A percentile compares a stretch with the other conserved stretches of the same genome.
phyloP scores from a whole-genome alignment of 2,888 invertebrate genomes.

The Pomacea canaliculata region DNA sequence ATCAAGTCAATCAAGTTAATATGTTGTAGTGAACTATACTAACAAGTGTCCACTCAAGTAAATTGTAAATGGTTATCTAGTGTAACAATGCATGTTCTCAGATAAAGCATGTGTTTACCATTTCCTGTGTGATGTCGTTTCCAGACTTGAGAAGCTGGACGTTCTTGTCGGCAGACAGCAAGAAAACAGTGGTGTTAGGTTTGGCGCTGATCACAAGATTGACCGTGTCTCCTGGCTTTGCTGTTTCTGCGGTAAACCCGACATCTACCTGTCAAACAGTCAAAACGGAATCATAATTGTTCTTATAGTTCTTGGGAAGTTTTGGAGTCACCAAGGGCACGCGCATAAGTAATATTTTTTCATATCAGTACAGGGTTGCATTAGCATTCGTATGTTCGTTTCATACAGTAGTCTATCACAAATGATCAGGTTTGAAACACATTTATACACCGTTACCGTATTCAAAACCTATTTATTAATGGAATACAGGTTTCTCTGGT shows the following conservation, averaged over 20 bases:
- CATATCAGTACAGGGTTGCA: too few relatives aligned
- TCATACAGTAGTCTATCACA: too few relatives aligned
- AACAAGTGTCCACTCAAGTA: slow-evolving; percentile 9
- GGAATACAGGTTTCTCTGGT: too few relatives aligned
- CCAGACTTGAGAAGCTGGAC: slow-evolving; percentile 81
- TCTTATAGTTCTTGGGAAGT: too few relatives aligned
- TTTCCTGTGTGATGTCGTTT: slow-evolving; percentile 75
- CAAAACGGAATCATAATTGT: too few relatives aligned
- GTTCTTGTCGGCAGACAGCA: slow-evolving; percentile 90
- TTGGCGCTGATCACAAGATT: slow-evolving; percentile 84
- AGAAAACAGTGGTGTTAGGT: slow-evolving; percentile 87
- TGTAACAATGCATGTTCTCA: too few relatives aligned
- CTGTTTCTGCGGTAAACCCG: slow-evolving; percentile 16
- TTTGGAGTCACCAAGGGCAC: too few relatives aligned
- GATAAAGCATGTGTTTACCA: slow-evolving; percentile 8
- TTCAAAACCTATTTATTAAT: too few relatives aligned
- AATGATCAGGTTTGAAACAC: too few relatives aligned
- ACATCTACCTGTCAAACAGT: slow-evolving; percentile 20
- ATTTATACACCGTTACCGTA: slow-evolving; percentile 42
- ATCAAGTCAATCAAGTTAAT: too few relatives aligned
- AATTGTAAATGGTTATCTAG: too few relatives aligned
- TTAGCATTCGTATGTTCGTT: too few relatives aligned
- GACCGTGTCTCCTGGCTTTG: slow-evolving; percentile 81
- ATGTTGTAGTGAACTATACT: slow-evolving; percentile 19
- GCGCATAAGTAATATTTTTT: slow-evolving; percentile 62